Evolutionary conservation across 2,113 vertebrate genomes (phyloP).

Genomic region (Forbesichthys papilliferus): DNA sequence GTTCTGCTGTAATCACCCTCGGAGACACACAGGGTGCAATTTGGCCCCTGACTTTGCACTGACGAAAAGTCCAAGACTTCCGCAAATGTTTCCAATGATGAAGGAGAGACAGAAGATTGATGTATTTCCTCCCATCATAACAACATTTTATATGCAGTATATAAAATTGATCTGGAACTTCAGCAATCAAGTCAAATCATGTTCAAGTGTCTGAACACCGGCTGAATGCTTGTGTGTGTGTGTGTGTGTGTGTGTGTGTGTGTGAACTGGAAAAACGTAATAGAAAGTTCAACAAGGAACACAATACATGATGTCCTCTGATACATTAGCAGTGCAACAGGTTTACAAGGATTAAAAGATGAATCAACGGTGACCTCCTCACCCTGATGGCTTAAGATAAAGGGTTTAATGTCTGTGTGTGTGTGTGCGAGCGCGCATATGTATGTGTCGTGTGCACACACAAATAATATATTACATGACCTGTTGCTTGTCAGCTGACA

Average conservation of each 20-base stretch:
- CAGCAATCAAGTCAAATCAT: constrained; percentile 34
- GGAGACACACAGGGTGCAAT: too few species aligned
- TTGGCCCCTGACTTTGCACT: too few species aligned
- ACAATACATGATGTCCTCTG: neutral
- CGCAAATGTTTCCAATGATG: constrained; percentile 1
- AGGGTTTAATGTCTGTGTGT: constrained; percentile 6
- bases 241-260: neutral
- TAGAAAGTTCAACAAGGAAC: constrained; percentile 47
- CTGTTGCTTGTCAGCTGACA: constrained; percentile 28
- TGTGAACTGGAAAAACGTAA: constrained; percentile 1
- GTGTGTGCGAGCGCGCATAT: constrained; percentile 14
- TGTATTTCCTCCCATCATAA: constrained; percentile 12
- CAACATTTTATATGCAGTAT: neutral
- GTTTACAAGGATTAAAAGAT: constrained; percentile 43
- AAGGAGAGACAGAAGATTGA: constrained; percentile 29
- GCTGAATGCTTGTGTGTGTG: neutral
- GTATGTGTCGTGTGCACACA: neutral
- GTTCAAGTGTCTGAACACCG: constrained; percentile 4
- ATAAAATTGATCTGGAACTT: constrained; percentile 40
- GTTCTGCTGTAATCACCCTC: too few species aligned
- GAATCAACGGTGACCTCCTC: constrained; percentile 43
- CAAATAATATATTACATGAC: constrained; percentile 12
- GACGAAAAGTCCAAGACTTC: neutral
- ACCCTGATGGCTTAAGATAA: constrained; percentile 33
- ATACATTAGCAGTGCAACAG: constrained; percentile 38